phyloP scores from a whole-genome alignment of 2,113 vertebrate genomes.

The Oriolus oriolus region DNA sequence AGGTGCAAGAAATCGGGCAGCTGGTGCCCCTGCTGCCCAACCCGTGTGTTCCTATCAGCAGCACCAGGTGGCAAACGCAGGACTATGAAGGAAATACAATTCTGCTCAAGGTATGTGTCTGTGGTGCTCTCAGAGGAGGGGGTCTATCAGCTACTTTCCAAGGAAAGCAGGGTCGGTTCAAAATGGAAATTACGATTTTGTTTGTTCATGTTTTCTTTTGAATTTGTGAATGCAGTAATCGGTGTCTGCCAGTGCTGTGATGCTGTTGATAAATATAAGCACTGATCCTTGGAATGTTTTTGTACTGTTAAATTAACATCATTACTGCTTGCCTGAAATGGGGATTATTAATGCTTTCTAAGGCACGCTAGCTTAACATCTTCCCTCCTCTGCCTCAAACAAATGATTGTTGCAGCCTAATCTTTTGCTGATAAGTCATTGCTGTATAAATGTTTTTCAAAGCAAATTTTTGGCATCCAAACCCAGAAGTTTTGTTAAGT shows the following conservation, averaged over 20 bases:
- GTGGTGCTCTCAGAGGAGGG: neutral
- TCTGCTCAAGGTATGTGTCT: constrained; percentile 85
- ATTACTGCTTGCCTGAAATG: neutral
- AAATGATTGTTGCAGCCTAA: neutral
- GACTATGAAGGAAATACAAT: constrained; percentile 92
- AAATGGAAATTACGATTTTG: neutral
- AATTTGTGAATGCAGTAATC: neutral
- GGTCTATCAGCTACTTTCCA: accelerated
- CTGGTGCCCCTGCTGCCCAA: constrained; percentile 92
- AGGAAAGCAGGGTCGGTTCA: neutral
- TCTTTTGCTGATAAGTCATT: neutral
- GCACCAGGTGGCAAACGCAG: constrained; percentile 89
- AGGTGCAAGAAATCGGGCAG: constrained; percentile 87
- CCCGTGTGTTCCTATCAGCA: constrained; percentile 88
- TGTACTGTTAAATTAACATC: neutral
- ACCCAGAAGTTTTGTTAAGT: neutral
- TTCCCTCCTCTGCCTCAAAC: neutral
- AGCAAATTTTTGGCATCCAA: neutral
- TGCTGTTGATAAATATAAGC: neutral
- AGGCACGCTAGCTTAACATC: neutral
- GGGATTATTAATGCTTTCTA: neutral
- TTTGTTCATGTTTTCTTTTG: neutral
- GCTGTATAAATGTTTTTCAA: neutral
- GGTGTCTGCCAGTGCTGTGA: neutral
- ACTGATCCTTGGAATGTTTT: neutral